Conservation (phyloP, 2,797 vertebrate genomes). For the Tokudaia muenninki region DNA sequence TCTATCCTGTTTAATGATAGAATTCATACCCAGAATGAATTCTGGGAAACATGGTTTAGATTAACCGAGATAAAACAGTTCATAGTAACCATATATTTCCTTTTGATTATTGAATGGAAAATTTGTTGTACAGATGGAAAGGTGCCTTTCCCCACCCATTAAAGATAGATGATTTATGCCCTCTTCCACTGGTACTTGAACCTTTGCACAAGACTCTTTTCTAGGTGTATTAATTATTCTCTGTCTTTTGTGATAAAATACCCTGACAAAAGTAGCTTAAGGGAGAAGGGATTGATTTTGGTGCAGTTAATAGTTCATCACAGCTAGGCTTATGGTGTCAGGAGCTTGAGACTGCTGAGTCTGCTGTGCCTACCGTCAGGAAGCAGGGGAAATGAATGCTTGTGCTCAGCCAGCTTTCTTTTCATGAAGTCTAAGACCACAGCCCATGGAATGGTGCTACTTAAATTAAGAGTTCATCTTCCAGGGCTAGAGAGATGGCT, state of each 20-base stretch:
- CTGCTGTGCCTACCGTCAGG: too few species aligned
- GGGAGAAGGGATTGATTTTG: background rate
- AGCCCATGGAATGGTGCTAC: background rate
- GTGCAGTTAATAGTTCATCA: background rate
- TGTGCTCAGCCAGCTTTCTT: background rate
- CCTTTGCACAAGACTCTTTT: background rate
- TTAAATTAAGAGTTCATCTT: background rate
- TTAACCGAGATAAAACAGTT: background rate
- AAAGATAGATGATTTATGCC: background rate
- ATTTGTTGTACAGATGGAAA: background rate
- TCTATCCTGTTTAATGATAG: background rate
- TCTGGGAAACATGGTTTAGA: background rate
- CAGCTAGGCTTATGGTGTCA: background rate
- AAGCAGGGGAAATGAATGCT: background rate
- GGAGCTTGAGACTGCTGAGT: background rate
- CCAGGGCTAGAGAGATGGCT: background rate
- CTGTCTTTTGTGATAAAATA: background rate
- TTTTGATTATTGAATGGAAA: background rate
- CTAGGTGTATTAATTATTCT: background rate
- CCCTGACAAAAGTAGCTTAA: background rate
- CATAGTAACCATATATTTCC: background rate
- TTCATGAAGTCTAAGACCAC: background rate
- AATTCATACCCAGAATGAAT: background rate
- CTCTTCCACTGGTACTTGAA: background rate
- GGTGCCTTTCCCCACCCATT: background rate